These are phyloP conservation scores for Cyrtorhinus lividipennis DNA, from an alignment of 1,140 invertebrate species.

Conservation along the genomic window DNA sequence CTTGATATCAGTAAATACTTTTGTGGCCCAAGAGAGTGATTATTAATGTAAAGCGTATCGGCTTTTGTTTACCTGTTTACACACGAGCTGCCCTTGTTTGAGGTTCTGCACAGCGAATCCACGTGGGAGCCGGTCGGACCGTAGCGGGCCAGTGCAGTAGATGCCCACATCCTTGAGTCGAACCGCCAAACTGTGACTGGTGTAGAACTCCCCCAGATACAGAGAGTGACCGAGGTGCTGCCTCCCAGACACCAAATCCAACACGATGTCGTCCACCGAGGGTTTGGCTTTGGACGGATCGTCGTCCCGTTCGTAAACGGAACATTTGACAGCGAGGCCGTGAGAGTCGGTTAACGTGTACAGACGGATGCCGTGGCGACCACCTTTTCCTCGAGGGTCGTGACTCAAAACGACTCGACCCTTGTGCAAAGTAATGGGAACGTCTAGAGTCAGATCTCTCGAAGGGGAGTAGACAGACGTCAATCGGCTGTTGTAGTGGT, in stretches of 20 bases:
- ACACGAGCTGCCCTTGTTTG: slow-evolving; percentile 11
- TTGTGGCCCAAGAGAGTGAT: too few species aligned
- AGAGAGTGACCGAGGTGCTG: slow-evolving; percentile 4
- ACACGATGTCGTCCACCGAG: slow-evolving; percentile 6
- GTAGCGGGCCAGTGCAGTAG: slow-evolving; percentile 8
- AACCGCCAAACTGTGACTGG: neutral
- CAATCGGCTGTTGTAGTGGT: neutral
- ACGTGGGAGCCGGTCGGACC: slow-evolving; percentile 9
- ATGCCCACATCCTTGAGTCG: slow-evolving; percentile 1
- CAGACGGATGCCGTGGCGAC: neutral
- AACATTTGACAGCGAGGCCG: slow-evolving; percentile 3
- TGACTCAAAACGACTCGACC: slow-evolving; percentile 13
- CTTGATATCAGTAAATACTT: too few species aligned
- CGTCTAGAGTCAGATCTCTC: slow-evolving; percentile 8
- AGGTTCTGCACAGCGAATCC: slow-evolving; percentile 2
- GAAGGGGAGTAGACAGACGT: neutral
- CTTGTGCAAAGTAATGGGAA: slow-evolving; percentile 11
- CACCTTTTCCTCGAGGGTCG: slow-evolving; percentile 5
- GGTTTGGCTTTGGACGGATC: neutral
- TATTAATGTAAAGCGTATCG: too few species aligned
- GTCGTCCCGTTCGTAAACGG: slow-evolving; percentile 3
- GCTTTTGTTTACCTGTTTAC: slow-evolving; percentile 9
- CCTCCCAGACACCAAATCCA: neutral
- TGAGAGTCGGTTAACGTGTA: slow-evolving; percentile 1
- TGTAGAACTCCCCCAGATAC: slow-evolving; percentile 11